phyloP scores from a whole-genome alignment of 2,888 invertebrate genomes.

The Chloromyia formosa region DNA sequence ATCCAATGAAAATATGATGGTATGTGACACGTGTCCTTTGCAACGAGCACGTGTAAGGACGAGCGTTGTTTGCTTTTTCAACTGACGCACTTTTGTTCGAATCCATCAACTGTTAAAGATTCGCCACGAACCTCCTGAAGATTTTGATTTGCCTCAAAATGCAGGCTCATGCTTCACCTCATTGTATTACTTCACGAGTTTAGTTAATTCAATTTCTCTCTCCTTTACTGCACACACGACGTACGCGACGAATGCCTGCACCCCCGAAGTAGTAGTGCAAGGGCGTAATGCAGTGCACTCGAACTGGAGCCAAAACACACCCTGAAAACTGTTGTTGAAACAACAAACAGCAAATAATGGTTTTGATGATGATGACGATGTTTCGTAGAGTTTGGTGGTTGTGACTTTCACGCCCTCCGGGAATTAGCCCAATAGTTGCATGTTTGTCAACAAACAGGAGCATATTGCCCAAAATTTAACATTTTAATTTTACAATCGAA shows the following conservation, averaged over 20 bases:
- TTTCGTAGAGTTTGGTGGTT: conserved; percentile 12
- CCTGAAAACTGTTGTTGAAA: conserved; percentile 19
- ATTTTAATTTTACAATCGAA: conserved; percentile 25
- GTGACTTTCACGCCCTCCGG: conserved; percentile 39
- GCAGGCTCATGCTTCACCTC: conserved; percentile 39
- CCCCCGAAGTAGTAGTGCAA: not conserved
- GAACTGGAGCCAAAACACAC: not conserved
- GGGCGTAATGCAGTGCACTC: not conserved
- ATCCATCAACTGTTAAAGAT: conserved; percentile 43
- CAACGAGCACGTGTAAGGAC: conserved; percentile 30
- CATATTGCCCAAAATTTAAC: conserved; percentile 27
- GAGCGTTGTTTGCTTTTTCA: conserved; percentile 41
- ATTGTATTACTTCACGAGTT: conserved; percentile 6
- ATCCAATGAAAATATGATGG: conserved; percentile 42
- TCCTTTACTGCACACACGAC: conserved; percentile 16
- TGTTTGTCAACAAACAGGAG: conserved; percentile 31
- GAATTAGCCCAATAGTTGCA: conserved; percentile 36
- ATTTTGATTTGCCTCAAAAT: conserved; percentile 29
- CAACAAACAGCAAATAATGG: conserved; percentile 10
- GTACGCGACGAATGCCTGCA: conserved; percentile 23
- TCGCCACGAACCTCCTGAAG: conserved; percentile 8
- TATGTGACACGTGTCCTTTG: conserved; percentile 31
- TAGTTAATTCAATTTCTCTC: conserved; percentile 38
- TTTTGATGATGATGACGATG: too few species aligned
- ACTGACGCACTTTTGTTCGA: conserved; percentile 37